Evolutionary conservation across 2,888 invertebrate genomes (phyloP), one percentile per base, ranked within the genome.

Genomic region (Trissolcus japonicus): DNA sequence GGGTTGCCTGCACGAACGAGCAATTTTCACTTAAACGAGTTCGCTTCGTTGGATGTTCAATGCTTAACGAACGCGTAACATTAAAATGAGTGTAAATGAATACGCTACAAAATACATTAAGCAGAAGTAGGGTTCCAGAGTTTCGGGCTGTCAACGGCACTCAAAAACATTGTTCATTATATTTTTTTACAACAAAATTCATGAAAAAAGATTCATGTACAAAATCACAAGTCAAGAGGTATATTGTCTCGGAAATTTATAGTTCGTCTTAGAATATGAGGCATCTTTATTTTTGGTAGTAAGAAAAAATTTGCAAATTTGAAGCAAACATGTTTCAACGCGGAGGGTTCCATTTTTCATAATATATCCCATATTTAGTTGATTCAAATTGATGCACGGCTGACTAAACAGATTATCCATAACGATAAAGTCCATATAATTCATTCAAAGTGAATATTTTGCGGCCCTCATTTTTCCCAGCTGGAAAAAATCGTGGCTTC

Each of bases 21-120:
- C 85, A 85, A 86, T 85, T 85, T 82, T 78, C 81, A 82, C 83
- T 83, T 85, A 84, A 83, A 83, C 85, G 84, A 84, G 84, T 84
- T 85, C 85, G 86, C 84, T 83, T 80, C 82, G 86, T 81, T 86
- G 83, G 79, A 76, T 83, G 81, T 81, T 82, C 82, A 83, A 83
- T 75, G 79, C 76, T 78, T 79, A 78, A 79, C 76, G 78, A 77
- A 80, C 74, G 62, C 77, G 72, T 78, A 35, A 76, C 79, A 76
- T 78, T 76, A 63, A 80, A 80, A 80, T 76, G 76, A 76, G 79
- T 80, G 73, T 60, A 73, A 60, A 78, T 76, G 75, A 78, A 77
- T 73, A 61, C 76, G 69, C 78, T 74, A 68, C 69, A 74, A 78
- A 78, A 78, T 78, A 69, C 53, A 74, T 78, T 69, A 69, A 65